Evolutionary conservation across 2,113 vertebrate genomes (phyloP).

Genomic region (Ochotona princeps): DNA sequence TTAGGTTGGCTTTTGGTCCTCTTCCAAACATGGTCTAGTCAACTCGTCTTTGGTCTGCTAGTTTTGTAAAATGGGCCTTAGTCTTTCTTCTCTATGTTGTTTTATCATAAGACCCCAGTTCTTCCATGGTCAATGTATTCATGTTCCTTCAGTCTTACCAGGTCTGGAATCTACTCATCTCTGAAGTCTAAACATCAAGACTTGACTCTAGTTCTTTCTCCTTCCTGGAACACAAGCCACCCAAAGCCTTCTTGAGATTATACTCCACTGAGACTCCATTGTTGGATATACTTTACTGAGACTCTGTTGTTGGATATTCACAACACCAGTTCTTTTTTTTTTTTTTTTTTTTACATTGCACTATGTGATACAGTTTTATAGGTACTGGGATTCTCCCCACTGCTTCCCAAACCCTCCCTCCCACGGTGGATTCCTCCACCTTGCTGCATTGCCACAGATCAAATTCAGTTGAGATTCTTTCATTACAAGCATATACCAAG

Average conservation of each 20-base stretch:
- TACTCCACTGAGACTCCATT: neutral
- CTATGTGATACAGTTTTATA: too few species aligned
- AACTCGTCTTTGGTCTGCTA: neutral
- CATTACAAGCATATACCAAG: too few species aligned
- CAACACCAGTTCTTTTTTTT: neutral
- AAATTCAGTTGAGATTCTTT: too few species aligned
- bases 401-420: too few species aligned
- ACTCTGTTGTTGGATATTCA: neutral
- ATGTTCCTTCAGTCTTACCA: neutral
- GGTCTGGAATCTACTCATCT: neutral
- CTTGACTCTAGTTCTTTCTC: neutral
- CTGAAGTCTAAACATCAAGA: neutral
- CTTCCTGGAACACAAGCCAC: neutral
- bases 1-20: neutral
- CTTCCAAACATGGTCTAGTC: neutral
- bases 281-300: neutral
- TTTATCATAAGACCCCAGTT: neutral
- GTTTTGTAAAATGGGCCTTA: neutral
- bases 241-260: neutral
- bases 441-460: too few species aligned
- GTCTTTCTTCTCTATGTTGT: neutral
- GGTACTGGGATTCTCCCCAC: too few species aligned
- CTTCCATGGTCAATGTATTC: neutral
- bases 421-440: too few species aligned
- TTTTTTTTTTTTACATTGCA: too few species aligned